These are phyloP conservation scores for Pangasius sanitwongsei DNA, from an alignment of 2,797 vertebrate species.

Conservation along the genomic window DNA sequence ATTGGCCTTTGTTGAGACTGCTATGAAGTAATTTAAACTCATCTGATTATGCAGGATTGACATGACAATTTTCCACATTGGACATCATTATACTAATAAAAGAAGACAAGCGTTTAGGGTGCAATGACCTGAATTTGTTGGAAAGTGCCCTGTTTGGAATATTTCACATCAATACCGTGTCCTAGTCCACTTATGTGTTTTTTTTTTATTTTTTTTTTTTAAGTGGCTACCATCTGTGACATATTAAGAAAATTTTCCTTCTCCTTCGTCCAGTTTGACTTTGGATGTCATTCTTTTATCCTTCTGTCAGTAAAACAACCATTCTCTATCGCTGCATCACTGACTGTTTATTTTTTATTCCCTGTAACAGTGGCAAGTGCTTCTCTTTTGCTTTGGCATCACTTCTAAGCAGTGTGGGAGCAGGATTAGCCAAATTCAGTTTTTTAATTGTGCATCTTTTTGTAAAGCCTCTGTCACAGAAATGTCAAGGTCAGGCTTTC, in stretches of 20 bases:
- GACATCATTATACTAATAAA: background rate
- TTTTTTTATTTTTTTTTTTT: background rate
- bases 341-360: background rate
- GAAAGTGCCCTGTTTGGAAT: background rate
- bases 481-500: constrained; percentile 11
- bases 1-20: background rate
- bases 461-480: constrained; percentile 46
- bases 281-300: background rate
- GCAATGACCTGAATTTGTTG: background rate
- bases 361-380: constrained; percentile 28
- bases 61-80: background rate
- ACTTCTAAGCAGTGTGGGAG: constrained; percentile 50
- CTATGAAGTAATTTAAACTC: background rate
- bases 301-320: background rate
- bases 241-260: constrained; percentile 32
- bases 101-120: background rate
- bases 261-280: constrained; percentile 36
- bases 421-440: constrained; percentile 48
- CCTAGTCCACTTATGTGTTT: background rate
- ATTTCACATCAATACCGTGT: background rate
- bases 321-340: background rate
- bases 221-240: constrained; percentile 47
- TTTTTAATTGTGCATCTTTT: constrained; percentile 52
- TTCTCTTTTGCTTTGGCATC: constrained; percentile 52
- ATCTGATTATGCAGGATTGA: background rate